These are phyloP conservation scores for Rhopalosiphum maidis DNA, from an alignment of 1,140 invertebrate species.

Conservation along the genomic window DNA sequence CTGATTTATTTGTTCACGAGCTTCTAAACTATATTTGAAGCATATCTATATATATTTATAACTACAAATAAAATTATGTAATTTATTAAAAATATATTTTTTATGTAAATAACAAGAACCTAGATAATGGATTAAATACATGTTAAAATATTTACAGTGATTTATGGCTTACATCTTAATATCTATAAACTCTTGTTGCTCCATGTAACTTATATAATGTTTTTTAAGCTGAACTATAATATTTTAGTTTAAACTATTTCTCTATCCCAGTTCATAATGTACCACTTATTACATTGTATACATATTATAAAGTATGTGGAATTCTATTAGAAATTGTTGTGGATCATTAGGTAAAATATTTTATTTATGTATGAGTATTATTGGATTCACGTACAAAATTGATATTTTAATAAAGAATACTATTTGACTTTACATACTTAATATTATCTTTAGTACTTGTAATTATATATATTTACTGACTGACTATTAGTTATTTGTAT, in stretches of 20 bases:
- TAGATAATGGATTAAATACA: neutral
- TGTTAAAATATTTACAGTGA: conserved; percentile 6
- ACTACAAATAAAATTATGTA: neutral
- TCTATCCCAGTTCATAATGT: neutral
- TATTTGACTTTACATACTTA: neutral
- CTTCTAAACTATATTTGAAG: neutral
- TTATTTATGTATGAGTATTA: neutral
- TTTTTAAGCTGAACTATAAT: neutral
- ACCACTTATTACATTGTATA: neutral
- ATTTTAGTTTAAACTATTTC: neutral
- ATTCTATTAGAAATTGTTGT: conserved; percentile 33
- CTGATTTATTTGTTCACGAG: neutral
- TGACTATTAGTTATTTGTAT: neutral
- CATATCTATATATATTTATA: neutral
- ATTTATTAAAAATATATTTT: conserved; percentile 24
- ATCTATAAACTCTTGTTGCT: neutral
- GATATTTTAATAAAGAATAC: neutral
- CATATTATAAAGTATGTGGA: conserved; percentile 46
- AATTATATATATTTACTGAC: neutral
- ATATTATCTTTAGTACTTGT: neutral
- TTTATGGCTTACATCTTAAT: conserved; percentile 27
- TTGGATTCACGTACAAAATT: neutral
- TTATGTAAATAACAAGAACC: neutral
- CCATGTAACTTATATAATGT: conserved; percentile 4
- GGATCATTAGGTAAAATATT: conserved; percentile 43